These are phyloP conservation scores for Vannuccia rotundouncinata DNA, from an alignment of 2,888 invertebrate species.

Conservation along the genomic window DNA sequence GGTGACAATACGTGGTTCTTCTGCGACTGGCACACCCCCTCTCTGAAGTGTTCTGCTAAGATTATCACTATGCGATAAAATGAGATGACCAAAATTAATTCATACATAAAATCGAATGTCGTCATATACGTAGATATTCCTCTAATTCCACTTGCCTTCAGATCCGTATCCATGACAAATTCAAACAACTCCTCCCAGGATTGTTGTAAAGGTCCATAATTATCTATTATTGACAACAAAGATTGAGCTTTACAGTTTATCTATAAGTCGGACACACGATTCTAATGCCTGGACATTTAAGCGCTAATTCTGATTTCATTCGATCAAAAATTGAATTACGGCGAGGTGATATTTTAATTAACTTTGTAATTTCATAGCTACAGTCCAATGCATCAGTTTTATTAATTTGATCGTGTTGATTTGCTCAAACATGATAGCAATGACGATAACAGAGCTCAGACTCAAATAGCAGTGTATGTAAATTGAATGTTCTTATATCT, in stretches of 20 bases:
- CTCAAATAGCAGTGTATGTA: background rate
- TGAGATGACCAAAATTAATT: background rate
- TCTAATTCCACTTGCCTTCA: too few relatives aligned
- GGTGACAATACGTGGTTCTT: background rate
- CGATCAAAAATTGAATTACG: slow-evolving; percentile 21
- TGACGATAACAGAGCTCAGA: background rate
- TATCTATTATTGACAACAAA: slow-evolving; percentile 25
- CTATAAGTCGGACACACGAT: slow-evolving; percentile 41
- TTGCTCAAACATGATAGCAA: too few relatives aligned
- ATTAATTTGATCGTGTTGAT: background rate
- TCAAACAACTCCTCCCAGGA: slow-evolving; percentile 1
- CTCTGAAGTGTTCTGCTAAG: slow-evolving; percentile 32
- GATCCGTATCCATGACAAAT: slow-evolving; percentile 1
- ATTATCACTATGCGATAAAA: slow-evolving; percentile 36
- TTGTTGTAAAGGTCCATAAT: slow-evolving; percentile 23
- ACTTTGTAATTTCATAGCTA: slow-evolving; percentile 15
- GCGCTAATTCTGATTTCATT: slow-evolving; percentile 27
- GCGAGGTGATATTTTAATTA: slow-evolving; percentile 11
- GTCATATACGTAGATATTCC: too few relatives aligned
- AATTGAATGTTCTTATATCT: too few relatives aligned
- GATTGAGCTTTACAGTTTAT: slow-evolving; percentile 41
- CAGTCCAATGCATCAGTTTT: slow-evolving; percentile 7
- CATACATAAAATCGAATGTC: slow-evolving; percentile 36
- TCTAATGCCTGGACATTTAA: slow-evolving; percentile 41
- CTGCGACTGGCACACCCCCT: slow-evolving; percentile 20